Evolutionary conservation across 1,140 invertebrate genomes (phyloP), one percentile per base, ranked within the genome.

Genomic region (Dreissena rostriformis): DNA sequence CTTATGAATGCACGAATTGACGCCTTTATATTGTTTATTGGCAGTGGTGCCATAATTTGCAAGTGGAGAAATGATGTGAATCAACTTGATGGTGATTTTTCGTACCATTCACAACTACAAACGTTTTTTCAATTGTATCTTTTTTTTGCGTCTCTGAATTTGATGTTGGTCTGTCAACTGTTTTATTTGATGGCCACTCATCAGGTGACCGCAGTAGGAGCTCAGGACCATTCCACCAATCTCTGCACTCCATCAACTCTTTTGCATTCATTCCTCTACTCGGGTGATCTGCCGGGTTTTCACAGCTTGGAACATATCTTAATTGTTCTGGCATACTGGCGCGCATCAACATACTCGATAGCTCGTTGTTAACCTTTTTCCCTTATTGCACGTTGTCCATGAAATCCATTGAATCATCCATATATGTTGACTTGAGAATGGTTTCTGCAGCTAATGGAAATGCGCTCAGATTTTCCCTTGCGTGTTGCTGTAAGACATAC

Each of bases 221-320:
- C 11, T 68, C 55, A 29, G 73, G 76, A 22, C 66, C 82, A 26
- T 53, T 26, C 74, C 66, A 84, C 74, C 74, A 84, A 39, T 10
- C 4, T 26, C 0, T 1, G 19, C 61, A 39, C 11, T 66, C 39
- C 14, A 17, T 66, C 19, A 57, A 49, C 11, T 66, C 52, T 28
- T n/a, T 12, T 24, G 53, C 65, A 29, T 12, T 67, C 22, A 51
- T 70, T 17, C 85, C 85, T 28, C 76, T 51, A 8, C 26, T 49
- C 19, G 63, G 29, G 0, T 79, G 12, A 80, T 86, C 80, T 57
- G 75, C 80, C 52, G 74, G 81, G 49, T 86, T 86, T 14, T 71
- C 24, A 22, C 67, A 66, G 39, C 57, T 49, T 12, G 80, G 65
- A 66, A 86, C 80, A 65, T 83, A 74, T 12, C 83, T 22, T 77